phyloP scores from a whole-genome alignment of 2,797 vertebrate species.

The Microctenopoma steveboyesi region DNA sequence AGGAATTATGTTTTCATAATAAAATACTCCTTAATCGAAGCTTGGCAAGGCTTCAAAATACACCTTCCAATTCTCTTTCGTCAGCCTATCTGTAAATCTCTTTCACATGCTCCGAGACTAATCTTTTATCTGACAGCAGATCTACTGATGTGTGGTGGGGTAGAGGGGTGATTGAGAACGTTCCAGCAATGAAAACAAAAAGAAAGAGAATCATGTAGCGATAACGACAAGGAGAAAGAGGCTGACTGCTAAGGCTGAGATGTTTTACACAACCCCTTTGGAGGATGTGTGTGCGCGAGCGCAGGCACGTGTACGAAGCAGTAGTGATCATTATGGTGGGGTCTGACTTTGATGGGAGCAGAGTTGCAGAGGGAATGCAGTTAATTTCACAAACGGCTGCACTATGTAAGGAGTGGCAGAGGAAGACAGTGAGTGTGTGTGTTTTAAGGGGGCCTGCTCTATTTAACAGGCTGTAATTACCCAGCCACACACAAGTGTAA shows the following conservation, averaged over 20 bases:
- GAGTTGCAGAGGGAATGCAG: conserved; percentile 78
- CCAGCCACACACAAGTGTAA: conserved; percentile 54
- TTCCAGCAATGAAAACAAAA: conserved; percentile 52
- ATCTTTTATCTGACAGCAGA: conserved; percentile 78
- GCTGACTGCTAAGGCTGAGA: conserved; percentile 44
- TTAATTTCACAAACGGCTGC: conserved; percentile 89
- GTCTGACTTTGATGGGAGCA: conserved; percentile 75
- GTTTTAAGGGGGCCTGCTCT: conserved; percentile 60
- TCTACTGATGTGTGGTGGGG: conserved; percentile 47
- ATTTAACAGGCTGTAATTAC: conserved; percentile 81
- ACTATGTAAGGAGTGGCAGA: conserved; percentile 66
- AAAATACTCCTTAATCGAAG: conserved; percentile 32
- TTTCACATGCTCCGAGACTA: conserved; percentile 44
- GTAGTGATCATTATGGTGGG: conserved; percentile 47
- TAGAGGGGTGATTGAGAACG: conserved; percentile 42
- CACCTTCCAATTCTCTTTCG: conserved; percentile 55
- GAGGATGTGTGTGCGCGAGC: conserved; percentile 5
- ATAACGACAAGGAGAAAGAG: conserved; percentile 47
- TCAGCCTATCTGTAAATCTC: conserved; percentile 42
- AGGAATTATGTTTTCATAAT: conserved; percentile 48
- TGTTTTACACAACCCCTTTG: conserved; percentile 26
- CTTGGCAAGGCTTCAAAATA: conserved; percentile 46
- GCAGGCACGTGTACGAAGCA: background rate
- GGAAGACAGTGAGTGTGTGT: conserved; percentile 32
- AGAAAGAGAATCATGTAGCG: conserved; percentile 39